Conservation (phyloP, 2,888 invertebrate genomes). For the Magallana nippona region DNA sequence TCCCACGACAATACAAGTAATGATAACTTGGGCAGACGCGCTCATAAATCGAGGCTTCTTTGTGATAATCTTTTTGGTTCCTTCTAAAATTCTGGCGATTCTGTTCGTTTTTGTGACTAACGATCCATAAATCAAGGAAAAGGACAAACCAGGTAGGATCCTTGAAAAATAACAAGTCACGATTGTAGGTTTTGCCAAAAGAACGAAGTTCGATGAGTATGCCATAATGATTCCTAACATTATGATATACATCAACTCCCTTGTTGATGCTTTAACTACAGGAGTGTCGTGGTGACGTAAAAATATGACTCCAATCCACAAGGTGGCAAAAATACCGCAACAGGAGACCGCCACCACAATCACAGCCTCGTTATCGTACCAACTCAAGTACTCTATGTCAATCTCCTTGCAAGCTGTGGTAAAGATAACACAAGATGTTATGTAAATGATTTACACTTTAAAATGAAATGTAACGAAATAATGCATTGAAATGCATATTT, state of each 20-base stretch:
- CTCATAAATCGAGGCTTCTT: slow-evolving; percentile 93
- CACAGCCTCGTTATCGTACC: slow-evolving; percentile 85
- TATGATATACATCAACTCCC: slow-evolving; percentile 89
- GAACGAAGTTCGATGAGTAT: slow-evolving; percentile 88
- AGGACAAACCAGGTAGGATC: slow-evolving; percentile 95
- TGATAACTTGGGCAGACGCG: slow-evolving; percentile 82
- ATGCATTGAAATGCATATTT: too few relatives aligned
- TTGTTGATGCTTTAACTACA: slow-evolving; percentile 95
- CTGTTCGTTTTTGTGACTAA: slow-evolving; percentile 98
- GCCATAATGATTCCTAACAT: slow-evolving; percentile 81
- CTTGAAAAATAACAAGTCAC: slow-evolving; percentile 94
- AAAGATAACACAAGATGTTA: too few relatives aligned
- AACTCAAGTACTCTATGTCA: slow-evolving; percentile 84
- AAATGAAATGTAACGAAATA: too few relatives aligned
- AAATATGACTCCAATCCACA: slow-evolving; percentile 90
- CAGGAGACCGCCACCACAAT: slow-evolving; percentile 87
- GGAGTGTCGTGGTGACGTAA: slow-evolving; percentile 94
- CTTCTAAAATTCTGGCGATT: slow-evolving; percentile 97
- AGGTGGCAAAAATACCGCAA: slow-evolving; percentile 90
- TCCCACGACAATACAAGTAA: slow-evolving; percentile 92
- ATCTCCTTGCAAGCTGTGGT: slow-evolving; percentile 83
- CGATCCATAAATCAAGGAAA: slow-evolving; percentile 98
- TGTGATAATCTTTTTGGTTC: slow-evolving; percentile 95
- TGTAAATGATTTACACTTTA: too few relatives aligned
- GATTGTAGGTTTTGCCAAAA: slow-evolving; percentile 88